Base-by-base conservation (phyloP, 2,888 invertebrate genomes). In the Macaria notata region DNA sequence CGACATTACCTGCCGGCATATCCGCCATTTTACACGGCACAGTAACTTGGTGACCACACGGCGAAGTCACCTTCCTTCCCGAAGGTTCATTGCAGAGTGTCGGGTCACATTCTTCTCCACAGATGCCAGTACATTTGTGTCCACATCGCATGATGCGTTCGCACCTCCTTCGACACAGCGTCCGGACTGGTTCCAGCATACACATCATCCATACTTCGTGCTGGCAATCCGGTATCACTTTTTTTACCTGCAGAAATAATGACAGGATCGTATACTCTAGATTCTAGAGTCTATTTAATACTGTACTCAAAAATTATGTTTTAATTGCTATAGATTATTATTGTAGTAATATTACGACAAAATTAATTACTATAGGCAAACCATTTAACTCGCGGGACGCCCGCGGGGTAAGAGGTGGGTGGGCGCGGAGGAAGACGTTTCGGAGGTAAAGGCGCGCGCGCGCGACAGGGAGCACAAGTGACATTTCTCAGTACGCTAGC, bases 31-130 rank as follows among this genome's bases (percentile, higher is more conserved):
- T 73, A 71, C 92, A 92, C 0, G 87, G 87, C n/a, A 91, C 72
- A 9, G 70, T 63, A 36, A 90, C 84, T 39, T 58, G 61, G 63
- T 94, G 94, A 3, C 93, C 92, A 73, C 94, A 94, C 4, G 84
- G 80, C 7, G 89, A 76, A 3, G 41, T 19, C 9, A 81, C 71
- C n/a, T 56, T 57, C 4, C 59, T 56, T 1, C 71, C 54, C 0
- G 86, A 75, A 0, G 78, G 68, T 58, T 73, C 73, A 3, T 54
- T 71, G 70, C 93, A 93, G 0, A 59, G 54, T 0, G 54, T 46
- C 3, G 68, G 63, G 9, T 78, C 74, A 63, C 93, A 93, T 0
- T 50, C 44, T 3, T 76, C 65, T 7, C 63, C 59, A 68, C 94
- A 93, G n/a, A 63, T 66, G 0, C 63, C 73, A 4, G 51, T 70